Evolutionary conservation across 2,888 invertebrate species (phyloP).

Genomic region (Entomobrya proxima): DNA sequence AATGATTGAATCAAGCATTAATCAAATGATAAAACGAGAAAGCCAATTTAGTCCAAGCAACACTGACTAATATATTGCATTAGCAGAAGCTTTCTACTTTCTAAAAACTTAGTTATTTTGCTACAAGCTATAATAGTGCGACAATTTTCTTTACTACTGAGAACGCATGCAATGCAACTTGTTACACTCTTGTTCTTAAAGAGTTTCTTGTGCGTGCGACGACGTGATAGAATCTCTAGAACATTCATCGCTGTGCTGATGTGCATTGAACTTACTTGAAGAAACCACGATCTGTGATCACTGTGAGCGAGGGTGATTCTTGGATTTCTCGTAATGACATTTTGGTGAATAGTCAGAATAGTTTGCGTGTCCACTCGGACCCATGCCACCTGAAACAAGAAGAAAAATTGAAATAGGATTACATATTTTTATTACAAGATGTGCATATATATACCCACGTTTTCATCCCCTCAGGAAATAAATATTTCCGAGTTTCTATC

Average conservation of each 20-base stretch:
- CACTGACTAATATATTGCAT: background rate
- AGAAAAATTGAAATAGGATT: too few species aligned
- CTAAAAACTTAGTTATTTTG: too few species aligned
- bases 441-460: background rate
- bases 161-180: too few species aligned
- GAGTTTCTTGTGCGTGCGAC: too few species aligned
- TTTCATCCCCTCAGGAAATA: background rate
- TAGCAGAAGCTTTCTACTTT: too few species aligned
- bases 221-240: too few species aligned
- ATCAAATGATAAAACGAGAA: slow-evolving; percentile 1
- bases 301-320: slow-evolving; percentile 91
- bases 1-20: slow-evolving; percentile 50
- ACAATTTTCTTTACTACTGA: too few species aligned
- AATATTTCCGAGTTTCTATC: too few species aligned
- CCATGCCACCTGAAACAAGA: slow-evolving; percentile 88
- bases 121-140: too few species aligned
- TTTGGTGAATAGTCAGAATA: slow-evolving; percentile 93
- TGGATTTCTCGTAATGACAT: slow-evolving; percentile 93
- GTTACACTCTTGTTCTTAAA: too few species aligned
- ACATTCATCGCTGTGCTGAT: too few species aligned
- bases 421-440: too few species aligned
- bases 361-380: slow-evolving; percentile 95
- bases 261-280: slow-evolving; percentile 80
- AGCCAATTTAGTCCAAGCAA: background rate
- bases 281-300: slow-evolving; percentile 93